Base-by-base conservation (phyloP, 2,888 invertebrate species). In the Drosophila koepferae region DNA sequence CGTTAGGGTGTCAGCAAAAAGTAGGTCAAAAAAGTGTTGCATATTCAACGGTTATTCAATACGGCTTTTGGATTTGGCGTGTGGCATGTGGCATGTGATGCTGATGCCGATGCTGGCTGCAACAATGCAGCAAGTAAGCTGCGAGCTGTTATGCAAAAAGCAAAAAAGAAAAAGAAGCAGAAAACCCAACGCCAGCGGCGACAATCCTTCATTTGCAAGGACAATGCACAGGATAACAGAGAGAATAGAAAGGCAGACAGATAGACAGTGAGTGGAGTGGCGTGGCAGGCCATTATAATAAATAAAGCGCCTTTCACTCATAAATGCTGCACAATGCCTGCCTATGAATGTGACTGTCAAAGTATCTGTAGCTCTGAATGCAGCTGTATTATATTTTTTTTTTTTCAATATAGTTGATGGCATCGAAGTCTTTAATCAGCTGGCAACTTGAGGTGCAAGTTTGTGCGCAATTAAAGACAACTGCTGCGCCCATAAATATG, bases 281-380 rank as follows among this genome's bases (percentile, higher is more conserved):
- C 65, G 59, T 73, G 89, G 85, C 89, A 86, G 86, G 80, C 85
- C 72, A 86, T 86, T 86, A 86, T 89, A 81, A 89, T 86, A 86
- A 86, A 89, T 89, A 89, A 87, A 86, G 85, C 84, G 87, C 75
- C 85, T 89, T 89, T 86, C 85, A 86, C 89, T 86, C 89, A 86
- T 82, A 89, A 84, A 84, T 74, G 73, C 62, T 49, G 66, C 82
- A 86, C 89, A 85, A 85, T 88, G 88, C 72, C 72, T 68, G 77
- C 77, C n/a, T 62, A 72, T 67, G 62, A 58, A 64, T 68, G 46
- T 41, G 67, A 28, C 60, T 31, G 49, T 51, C 49, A 34, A 51
- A 51, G 49, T 48, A 48, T 48, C 48, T 48, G 28, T 31, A 48
- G 1, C 58, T 43, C 41, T 28, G 2, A 12, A 58, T 34, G 9